Conservation (phyloP, 2,797 vertebrate genomes). For the Silurus aristotelis region DNA sequence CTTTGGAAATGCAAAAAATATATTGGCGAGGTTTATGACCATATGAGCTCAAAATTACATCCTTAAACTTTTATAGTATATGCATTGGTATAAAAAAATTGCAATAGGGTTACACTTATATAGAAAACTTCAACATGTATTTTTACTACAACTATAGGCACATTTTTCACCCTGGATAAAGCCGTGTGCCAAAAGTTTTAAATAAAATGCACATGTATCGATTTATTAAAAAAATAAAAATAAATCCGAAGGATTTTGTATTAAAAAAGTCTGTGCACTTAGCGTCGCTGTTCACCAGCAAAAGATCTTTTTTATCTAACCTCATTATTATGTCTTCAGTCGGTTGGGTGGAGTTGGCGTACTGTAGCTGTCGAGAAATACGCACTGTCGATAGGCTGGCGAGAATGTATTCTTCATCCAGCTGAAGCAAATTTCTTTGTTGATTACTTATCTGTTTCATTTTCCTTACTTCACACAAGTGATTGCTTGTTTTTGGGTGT, state of each 20-base stretch:
- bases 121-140: neutral
- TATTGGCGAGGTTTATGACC: neutral
- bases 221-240: neutral
- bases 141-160: neutral
- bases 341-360: neutral
- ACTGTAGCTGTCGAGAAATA: neutral
- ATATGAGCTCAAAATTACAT: neutral
- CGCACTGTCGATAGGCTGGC: neutral
- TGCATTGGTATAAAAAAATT: too few species aligned
- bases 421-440: neutral
- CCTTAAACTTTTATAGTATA: too few species aligned
- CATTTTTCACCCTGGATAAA: neutral
- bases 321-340: neutral
- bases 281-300: constrained; percentile 60
- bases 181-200: neutral
- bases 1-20: neutral
- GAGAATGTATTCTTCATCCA: neutral
- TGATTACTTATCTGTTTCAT: neutral
- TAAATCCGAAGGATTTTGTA: neutral
- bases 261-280: constrained; percentile 15
- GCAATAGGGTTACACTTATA: too few species aligned
- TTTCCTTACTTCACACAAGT: neutral
- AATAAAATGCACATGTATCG: neutral
- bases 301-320: constrained; percentile 13
- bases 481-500: neutral